Percentiles rank a stretch among this genome's conserved stretches.
Conservation (phyloP, 2,888 invertebrate species). For the Clanis bilineata region DNA sequence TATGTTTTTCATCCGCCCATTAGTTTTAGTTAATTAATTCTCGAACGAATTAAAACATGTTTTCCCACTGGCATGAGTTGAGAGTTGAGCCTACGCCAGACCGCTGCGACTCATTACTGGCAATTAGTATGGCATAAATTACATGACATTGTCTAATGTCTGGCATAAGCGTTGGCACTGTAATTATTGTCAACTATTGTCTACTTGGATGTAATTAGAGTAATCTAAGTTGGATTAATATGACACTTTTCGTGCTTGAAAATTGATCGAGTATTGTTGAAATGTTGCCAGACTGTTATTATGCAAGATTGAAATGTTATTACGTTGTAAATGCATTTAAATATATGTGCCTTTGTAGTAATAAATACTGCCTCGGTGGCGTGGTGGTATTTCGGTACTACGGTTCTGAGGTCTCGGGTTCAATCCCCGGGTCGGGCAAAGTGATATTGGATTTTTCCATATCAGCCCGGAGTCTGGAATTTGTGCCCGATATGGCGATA, state of each 20-base stretch:
- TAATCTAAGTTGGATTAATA: background rate
- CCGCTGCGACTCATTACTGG: constrained; percentile 65
- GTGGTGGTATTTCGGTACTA: too few species aligned
- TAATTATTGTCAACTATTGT: constrained; percentile 29
- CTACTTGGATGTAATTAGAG: background rate
- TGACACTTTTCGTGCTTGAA: background rate
- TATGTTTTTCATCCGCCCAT: background rate
- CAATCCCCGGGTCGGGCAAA: too few species aligned
- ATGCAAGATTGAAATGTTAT: too few species aligned
- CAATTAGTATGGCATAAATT: constrained; percentile 75
- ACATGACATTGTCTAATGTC: constrained; percentile 56
- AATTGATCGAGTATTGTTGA: background rate
- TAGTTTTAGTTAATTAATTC: background rate
- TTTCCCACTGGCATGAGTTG: background rate
- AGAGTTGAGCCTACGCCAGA: constrained; percentile 60
- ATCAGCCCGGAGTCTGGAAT: too few species aligned
- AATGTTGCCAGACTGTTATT: too few species aligned
- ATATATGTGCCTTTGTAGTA: too few species aligned
- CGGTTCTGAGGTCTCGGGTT: too few species aligned
- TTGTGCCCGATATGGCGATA: too few species aligned
- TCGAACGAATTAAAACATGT: background rate
- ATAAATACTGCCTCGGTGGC: too few species aligned
- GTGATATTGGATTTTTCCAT: too few species aligned
- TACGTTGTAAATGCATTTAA: too few species aligned
- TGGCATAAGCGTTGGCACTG: constrained; percentile 41